phyloP scores from a whole-genome alignment of 2,113 vertebrate species.

The Sialia sialis region DNA sequence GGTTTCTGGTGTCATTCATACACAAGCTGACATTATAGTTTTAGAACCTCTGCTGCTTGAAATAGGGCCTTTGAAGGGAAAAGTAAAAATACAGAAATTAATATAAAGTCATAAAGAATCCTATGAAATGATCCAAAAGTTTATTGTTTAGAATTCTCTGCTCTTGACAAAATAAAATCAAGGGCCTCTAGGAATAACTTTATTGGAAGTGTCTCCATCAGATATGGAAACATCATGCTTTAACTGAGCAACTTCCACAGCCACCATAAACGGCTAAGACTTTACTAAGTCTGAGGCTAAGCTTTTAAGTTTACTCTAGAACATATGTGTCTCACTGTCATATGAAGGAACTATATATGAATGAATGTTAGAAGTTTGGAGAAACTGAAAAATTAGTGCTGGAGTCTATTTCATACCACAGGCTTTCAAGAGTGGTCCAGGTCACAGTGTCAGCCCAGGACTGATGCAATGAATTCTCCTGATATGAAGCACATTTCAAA shows the following conservation, averaged over 20 bases:
- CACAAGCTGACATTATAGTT: neutral
- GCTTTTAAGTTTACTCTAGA: neutral
- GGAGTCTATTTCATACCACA: neutral
- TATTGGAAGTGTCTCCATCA: neutral
- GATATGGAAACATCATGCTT: neutral
- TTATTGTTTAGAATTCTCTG: neutral
- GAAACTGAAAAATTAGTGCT: neutral
- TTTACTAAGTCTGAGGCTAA: neutral
- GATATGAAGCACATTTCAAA: neutral
- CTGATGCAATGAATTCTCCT: neutral
- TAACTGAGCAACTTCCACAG: neutral
- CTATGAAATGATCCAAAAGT: neutral
- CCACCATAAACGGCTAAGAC: neutral
- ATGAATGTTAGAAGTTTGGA: neutral
- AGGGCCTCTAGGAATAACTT: neutral
- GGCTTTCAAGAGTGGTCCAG: neutral
- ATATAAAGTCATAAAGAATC: neutral
- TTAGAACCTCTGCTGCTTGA: neutral
- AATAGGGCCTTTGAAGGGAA: neutral
- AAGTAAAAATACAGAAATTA: neutral
- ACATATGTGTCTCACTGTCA: neutral
- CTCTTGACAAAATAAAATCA: neutral
- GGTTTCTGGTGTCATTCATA: neutral
- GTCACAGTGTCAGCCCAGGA: neutral
- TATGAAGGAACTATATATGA: neutral